These are phyloP conservation scores for Trachelus stipa DNA, from an alignment of 2,888 invertebrate genomes.

Conservation along the genomic window DNA sequence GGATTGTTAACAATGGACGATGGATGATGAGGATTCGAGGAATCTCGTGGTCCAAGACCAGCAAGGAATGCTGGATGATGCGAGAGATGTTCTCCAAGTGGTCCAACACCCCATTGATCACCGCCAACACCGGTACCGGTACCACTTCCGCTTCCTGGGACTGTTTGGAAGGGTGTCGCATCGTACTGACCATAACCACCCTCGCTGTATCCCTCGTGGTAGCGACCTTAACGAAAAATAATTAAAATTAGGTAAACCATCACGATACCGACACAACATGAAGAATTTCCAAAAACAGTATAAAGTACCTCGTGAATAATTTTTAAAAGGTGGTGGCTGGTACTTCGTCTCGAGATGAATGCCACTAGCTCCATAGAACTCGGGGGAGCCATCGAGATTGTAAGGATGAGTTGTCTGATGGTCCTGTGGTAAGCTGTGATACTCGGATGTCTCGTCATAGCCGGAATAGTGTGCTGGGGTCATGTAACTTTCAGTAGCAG, in stretches of 20 bases:
- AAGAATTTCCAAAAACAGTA: background rate
- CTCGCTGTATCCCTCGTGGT: slow-evolving; percentile 68
- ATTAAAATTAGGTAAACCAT: background rate
- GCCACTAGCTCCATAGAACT: slow-evolving; percentile 78
- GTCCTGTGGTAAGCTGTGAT: slow-evolving; percentile 69
- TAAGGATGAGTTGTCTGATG: slow-evolving; percentile 70
- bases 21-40: slow-evolving; percentile 58
- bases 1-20: slow-evolving; percentile 61
- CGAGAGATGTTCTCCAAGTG: slow-evolving; percentile 68
- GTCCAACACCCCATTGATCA: slow-evolving; percentile 69
- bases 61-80: slow-evolving; percentile 70
- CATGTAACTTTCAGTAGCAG: slow-evolving; percentile 59
- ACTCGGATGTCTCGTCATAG: slow-evolving; percentile 71
- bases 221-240: slow-evolving; percentile 49
- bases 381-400: slow-evolving; percentile 76
- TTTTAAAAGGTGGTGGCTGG: slow-evolving; percentile 77
- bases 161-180: slow-evolving; percentile 79
- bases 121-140: slow-evolving; percentile 56
- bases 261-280: background rate
- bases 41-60: slow-evolving; percentile 60
- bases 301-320: slow-evolving; percentile 75
- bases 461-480: slow-evolving; percentile 63
- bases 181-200: slow-evolving; percentile 74
- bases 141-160: slow-evolving; percentile 73
- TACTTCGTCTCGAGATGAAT: slow-evolving; percentile 77